Evolutionary conservation across 1,140 invertebrate genomes (phyloP).

Genomic region (Babylonia areolata): DNA sequence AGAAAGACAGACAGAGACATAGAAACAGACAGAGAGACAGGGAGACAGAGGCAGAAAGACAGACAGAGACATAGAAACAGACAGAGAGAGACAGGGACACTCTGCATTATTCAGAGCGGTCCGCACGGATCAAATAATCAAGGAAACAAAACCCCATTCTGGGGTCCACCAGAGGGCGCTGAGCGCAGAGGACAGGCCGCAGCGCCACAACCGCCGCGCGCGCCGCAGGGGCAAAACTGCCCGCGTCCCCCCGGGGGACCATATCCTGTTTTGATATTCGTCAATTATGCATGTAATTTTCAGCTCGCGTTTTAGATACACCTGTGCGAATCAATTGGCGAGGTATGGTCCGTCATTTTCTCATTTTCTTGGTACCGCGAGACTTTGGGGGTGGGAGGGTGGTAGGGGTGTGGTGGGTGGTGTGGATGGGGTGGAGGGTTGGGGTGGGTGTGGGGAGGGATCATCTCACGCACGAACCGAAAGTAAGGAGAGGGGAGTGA

Average conservation of each 20-base stretch:
- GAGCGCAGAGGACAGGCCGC: background rate
- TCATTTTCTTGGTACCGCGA: background rate
- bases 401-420: too few species aligned
- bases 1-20: background rate
- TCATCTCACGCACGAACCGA: too few species aligned
- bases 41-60: background rate
- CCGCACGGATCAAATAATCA: background rate
- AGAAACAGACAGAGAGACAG: background rate
- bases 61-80: background rate
- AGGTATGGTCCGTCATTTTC: background rate
- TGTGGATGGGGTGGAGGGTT: too few species aligned
- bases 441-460: too few species aligned
- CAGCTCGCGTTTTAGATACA: conserved; percentile 1
- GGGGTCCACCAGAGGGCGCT: too few species aligned
- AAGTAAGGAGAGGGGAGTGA: too few species aligned
- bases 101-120: background rate
- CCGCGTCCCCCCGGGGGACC: background rate
- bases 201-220: background rate
- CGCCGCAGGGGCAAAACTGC: background rate
- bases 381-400: too few species aligned
- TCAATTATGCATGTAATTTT: conserved; percentile 13
- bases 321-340: background rate
- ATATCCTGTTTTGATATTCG: conserved; percentile 9
- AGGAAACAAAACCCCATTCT: too few species aligned
- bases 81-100: too few species aligned